These are phyloP conservation scores for Charaxes varanes DNA, from an alignment of 1,140 invertebrate genomes.

Conservation along the genomic window DNA sequence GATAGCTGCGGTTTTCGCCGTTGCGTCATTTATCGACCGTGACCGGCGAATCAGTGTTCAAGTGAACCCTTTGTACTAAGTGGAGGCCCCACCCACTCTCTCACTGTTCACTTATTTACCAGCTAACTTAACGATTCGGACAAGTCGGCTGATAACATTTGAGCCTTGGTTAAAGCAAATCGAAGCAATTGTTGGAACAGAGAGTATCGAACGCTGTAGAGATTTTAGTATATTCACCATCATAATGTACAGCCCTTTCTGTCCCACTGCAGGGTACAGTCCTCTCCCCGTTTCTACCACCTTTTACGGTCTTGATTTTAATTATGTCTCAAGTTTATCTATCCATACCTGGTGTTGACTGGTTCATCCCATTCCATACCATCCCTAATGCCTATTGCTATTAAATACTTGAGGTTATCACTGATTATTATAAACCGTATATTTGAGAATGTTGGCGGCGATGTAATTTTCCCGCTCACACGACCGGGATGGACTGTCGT, in stretches of 20 bases:
- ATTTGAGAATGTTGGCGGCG: not conserved
- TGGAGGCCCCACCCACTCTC: conserved; percentile 29
- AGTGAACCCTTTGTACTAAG: conserved; percentile 38
- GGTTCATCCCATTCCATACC: no score
- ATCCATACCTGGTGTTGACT: no score
- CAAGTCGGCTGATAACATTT: conserved; percentile 6
- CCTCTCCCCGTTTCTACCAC: no score
- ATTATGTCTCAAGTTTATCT: no score
- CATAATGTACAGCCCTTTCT: no score
- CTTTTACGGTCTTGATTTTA: no score
- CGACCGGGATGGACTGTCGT: conserved; percentile 19
- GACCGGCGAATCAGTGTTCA: conserved; percentile 36
- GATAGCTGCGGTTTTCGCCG: conserved; percentile 8
- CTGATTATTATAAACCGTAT: not conserved
- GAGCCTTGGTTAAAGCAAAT: not conserved
- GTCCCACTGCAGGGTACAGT: no score
- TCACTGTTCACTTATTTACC: conserved; percentile 35
- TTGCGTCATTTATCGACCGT: conserved; percentile 36
- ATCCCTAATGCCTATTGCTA: no score
- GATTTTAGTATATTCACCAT: no score
- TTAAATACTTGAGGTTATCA: no score
- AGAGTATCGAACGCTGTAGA: no score
- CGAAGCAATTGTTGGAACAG: not conserved
- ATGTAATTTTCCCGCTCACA: conserved; percentile 8
- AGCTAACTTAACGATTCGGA: conserved; percentile 24